These are phyloP conservation scores for Drosophila conformis DNA, from an alignment of 2,888 invertebrate genomes.

Conservation along the genomic window DNA sequence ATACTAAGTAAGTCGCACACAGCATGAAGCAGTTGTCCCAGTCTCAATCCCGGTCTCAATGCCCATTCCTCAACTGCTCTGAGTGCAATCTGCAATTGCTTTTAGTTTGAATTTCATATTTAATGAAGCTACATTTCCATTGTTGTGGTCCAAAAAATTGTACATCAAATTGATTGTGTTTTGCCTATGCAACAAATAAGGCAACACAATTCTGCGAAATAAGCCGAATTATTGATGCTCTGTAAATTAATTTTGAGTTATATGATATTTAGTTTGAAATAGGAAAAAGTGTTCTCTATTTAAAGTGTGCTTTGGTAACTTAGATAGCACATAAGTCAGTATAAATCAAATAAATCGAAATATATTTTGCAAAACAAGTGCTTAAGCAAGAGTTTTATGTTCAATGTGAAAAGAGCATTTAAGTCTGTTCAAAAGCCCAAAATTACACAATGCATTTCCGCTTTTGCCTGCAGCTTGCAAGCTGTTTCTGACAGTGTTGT, in stretches of 20 bases:
- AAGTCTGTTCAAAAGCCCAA: slow-evolving; percentile 12
- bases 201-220: neutral
- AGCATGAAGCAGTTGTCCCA: slow-evolving; percentile 20
- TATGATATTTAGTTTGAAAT: neutral
- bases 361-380: neutral
- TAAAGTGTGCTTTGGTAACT: neutral
- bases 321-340: neutral
- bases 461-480: slow-evolving; percentile 29
- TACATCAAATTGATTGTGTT: slow-evolving; percentile 61
- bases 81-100: slow-evolving; percentile 65
- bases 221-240: slow-evolving; percentile 18
- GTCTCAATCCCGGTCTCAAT: slow-evolving; percentile 10
- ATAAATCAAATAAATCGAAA: neutral
- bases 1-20: slow-evolving; percentile 25
- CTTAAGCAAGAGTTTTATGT: neutral
- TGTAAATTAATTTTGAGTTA: neutral
- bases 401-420: slow-evolving; percentile 23
- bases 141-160: slow-evolving; percentile 63
- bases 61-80: slow-evolving; percentile 12
- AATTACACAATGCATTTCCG: slow-evolving; percentile 30
- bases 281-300: rapidly evolving
- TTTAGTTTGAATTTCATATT: slow-evolving; percentile 76
- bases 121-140: slow-evolving; percentile 75
- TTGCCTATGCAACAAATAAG: slow-evolving; percentile 53
- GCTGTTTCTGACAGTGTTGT: neutral